Conservation (phyloP, 2,888 invertebrate species). For the Tetanocera ferruginea region DNA sequence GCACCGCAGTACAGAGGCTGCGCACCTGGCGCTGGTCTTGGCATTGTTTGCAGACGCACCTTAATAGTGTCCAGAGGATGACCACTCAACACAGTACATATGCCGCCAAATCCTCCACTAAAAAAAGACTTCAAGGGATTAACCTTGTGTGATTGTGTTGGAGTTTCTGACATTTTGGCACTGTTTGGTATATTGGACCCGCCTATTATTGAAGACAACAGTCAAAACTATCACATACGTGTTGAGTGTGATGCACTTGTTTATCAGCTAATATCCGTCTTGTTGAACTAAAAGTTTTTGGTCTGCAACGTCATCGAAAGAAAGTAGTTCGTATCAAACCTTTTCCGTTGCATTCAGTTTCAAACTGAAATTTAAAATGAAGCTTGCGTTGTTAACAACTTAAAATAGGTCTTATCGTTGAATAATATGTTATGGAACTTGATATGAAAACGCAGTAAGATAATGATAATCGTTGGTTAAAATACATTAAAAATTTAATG, state of each 20-base stretch:
- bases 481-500: too few species aligned
- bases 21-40: constrained; percentile 82
- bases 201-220: too few species aligned
- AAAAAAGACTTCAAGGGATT: constrained; percentile 94
- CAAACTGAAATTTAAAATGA: not conserved
- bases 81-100: constrained; percentile 94
- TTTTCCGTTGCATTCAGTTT: too few species aligned
- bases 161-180: constrained; percentile 47
- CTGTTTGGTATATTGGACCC: too few species aligned
- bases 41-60: constrained; percentile 97
- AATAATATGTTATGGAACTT: too few species aligned
- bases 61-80: constrained; percentile 98
- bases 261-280: not conserved
- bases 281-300: too few species aligned
- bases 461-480: too few species aligned
- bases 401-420: not conserved
- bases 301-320: too few species aligned
- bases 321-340: too few species aligned
- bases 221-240: too few species aligned
- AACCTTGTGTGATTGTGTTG: constrained; percentile 63
- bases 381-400: not conserved
- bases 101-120: constrained; percentile 96
- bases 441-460: too few species aligned
- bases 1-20: constrained; percentile 87
- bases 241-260: not conserved